Evolutionary conservation across 2,797 vertebrate genomes (phyloP), one percentile per base, ranked within the genome.

Genomic region (Danio kyathit): DNA sequence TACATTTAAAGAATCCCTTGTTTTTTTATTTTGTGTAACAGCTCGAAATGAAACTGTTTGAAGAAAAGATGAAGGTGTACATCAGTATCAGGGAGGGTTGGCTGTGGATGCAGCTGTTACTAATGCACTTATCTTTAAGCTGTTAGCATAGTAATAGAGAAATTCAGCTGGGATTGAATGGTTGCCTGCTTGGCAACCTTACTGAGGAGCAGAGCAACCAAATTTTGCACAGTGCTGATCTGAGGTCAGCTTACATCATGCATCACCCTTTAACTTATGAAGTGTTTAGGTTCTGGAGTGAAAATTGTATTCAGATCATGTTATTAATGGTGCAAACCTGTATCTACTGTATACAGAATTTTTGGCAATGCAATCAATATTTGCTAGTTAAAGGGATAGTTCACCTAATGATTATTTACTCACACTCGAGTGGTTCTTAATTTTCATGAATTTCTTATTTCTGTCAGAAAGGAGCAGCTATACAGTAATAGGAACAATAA

Each of bases 91-190:
- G 89, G 85, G 87, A 87, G 88, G 88, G 85, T 91, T 57, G 87
- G 90, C 90, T 93, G 88, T 88, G 90, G 89, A 89, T 91, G 89
- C 87, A 89, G 90, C 90, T 90, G 90, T 90, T 88, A 87, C 88
- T 73, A 83, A 88, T 88, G 90, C 89, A 91, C 92, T 93, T 91
- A 94, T 94, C 93, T 95, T 94, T 93, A 93, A 94, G 92, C 92
- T 90, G 94, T 95, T 94, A 91, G 93, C 92, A 94, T 94, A 93
- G 94, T 92, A 94, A 95, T 93, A 80, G 88, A 83, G 86, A 85
- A 49, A 78, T 92, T 88, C 87, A 76, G 84, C 84, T 88, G 88
- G 88, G 86, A 88, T 89, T 89, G 85, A 89, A 86, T 77, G 77
- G 85, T 85, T 84, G 54, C 29, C 56, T 81, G n/a, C 43, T 61